phyloP scores from a whole-genome alignment of 2,888 invertebrate species.

The Minunthozetes semirufus region DNA sequence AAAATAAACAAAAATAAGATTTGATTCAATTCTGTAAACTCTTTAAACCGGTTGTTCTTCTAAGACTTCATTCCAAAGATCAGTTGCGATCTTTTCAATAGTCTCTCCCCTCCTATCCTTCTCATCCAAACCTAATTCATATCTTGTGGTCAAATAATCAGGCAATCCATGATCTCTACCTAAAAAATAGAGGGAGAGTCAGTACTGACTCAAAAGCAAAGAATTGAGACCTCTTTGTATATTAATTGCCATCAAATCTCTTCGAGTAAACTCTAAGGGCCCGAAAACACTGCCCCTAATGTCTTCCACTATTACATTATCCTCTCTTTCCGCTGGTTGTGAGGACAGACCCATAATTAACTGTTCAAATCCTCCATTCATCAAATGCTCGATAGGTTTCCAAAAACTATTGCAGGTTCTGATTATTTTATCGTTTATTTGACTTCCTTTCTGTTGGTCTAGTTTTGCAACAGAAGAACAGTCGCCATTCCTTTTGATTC shows the following conservation, averaged over 20 bases:
- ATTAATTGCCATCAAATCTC: slow-evolving; percentile 57
- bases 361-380: slow-evolving; percentile 47
- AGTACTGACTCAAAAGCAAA: neutral
- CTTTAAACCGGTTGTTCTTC: neutral
- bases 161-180: slow-evolving; percentile 56
- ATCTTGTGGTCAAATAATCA: slow-evolving; percentile 57
- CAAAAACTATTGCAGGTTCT: slow-evolving; percentile 56
- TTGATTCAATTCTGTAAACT: neutral
- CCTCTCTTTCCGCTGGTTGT: slow-evolving; percentile 55
- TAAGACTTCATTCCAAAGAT: neutral
- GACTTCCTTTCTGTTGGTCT: neutral
- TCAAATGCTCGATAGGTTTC: slow-evolving; percentile 47
- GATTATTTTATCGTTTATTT: slow-evolving; percentile 44
- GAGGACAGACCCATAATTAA: slow-evolving; percentile 56
- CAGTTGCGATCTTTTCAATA: slow-evolving; percentile 6
- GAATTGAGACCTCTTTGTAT: slow-evolving; percentile 52
- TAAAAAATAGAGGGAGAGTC: neutral
- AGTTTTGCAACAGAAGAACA: slow-evolving; percentile 14
- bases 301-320: slow-evolving; percentile 56
- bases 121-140: slow-evolving; percentile 50
- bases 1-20: neutral
- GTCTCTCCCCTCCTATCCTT: neutral
- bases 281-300: slow-evolving; percentile 56
- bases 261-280: slow-evolving; percentile 55
- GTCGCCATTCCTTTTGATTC: slow-evolving; percentile 46